These are phyloP conservation scores for Drosophila ironensis DNA, from an alignment of 1,140 invertebrate genomes.

Conservation along the genomic window DNA sequence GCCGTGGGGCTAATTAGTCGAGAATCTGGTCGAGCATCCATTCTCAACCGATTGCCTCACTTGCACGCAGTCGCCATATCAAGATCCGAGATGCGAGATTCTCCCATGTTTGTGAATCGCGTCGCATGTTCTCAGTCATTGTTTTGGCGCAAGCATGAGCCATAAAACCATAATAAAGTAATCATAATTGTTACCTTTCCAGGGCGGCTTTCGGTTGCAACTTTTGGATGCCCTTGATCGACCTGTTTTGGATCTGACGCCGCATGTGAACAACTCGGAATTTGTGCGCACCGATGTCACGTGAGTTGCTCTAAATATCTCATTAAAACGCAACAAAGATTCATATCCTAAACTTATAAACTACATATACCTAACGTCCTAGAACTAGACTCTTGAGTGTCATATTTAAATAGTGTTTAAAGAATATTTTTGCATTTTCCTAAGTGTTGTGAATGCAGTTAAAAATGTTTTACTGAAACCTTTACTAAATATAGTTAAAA, in stretches of 20 bases:
- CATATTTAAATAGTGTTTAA: too few species aligned
- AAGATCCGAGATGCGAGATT: slow-evolving; percentile 5
- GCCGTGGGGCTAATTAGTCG: slow-evolving; percentile 37
- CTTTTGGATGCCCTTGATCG: slow-evolving; percentile 91
- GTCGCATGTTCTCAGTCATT: slow-evolving; percentile 75
- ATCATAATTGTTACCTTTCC: slow-evolving; percentile 73
- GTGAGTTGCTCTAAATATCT: slow-evolving; percentile 79
- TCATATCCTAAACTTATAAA: too few species aligned
- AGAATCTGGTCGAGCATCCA: too few species aligned
- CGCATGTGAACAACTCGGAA: slow-evolving; percentile 89
- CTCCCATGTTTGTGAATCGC: slow-evolving; percentile 64
- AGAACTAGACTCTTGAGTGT: too few species aligned
- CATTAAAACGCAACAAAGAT: too few species aligned
- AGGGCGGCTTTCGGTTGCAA: slow-evolving; percentile 94
- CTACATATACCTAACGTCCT: too few species aligned
- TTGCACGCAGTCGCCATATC: slow-evolving; percentile 45
- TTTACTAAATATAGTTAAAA: too few species aligned
- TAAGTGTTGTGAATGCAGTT: too few species aligned
- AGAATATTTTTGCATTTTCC: too few species aligned
- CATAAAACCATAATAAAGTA: slow-evolving; percentile 29
- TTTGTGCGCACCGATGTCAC: slow-evolving; percentile 91
- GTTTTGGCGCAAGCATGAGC: slow-evolving; percentile 36
- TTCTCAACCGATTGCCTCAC: slow-evolving; percentile 54
- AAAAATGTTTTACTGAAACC: too few species aligned
- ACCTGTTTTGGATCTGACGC: slow-evolving; percentile 92